Evolutionary conservation across 2,888 invertebrate genomes (phyloP).

Genomic region (Parnassius orleans): DNA sequence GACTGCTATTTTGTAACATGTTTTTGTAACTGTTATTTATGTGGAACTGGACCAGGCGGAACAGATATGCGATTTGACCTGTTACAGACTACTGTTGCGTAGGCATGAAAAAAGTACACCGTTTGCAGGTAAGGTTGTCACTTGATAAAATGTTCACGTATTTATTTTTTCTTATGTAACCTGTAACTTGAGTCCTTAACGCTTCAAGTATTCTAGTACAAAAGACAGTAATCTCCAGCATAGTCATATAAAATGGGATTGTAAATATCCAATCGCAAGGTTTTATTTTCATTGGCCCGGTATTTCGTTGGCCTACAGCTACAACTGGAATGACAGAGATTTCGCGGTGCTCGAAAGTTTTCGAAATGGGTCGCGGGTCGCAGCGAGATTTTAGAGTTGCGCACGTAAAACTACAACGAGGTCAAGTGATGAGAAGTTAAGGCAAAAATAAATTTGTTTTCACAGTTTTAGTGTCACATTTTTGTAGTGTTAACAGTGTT

Average conservation of each 20-base stretch:
- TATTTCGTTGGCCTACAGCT: conserved; percentile 40
- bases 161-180: too few species aligned
- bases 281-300: conserved; percentile 15
- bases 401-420: conserved; percentile 25
- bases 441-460: conserved; percentile 23
- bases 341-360: conserved; percentile 49
- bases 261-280: conserved; percentile 1
- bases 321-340: conserved; percentile 54
- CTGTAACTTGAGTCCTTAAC: not conserved
- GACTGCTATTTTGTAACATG: too few species aligned
- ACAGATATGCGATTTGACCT: too few species aligned
- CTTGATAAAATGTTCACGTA: too few species aligned
- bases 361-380: conserved; percentile 64
- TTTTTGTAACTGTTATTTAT: too few species aligned
- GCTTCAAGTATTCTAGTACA: not conserved
- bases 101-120: too few species aligned
- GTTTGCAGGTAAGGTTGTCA: too few species aligned
- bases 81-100: too few species aligned
- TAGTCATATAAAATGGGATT: conserved; percentile 11
- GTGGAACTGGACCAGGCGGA: too few species aligned
- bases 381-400: conserved; percentile 31
- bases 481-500: too few species aligned
- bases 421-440: conserved; percentile 25
- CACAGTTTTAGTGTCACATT: not conserved
- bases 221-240: not conserved